Evolutionary conservation across 2,113 vertebrate species (phyloP), one percentile per base, ranked within the genome.

Genomic region (Lipophrys pholis): DNA sequence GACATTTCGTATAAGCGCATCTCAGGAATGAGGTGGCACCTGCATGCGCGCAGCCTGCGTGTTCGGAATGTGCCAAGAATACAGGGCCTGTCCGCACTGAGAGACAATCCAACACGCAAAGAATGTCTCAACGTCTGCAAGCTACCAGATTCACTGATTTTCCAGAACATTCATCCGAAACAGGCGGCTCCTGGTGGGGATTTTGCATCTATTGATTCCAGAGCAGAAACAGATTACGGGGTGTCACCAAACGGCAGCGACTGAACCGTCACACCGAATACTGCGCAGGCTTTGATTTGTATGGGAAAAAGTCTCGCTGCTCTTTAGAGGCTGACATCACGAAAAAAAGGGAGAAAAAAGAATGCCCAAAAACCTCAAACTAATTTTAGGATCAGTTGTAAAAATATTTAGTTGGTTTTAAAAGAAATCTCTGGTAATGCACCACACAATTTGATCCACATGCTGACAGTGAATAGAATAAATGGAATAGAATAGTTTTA

Each of bases 261-360:
- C 63, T 49, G 61, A 74, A 67, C 17, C 67, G 57, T 5, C 78
- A 70, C 88, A 83, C 81, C 74, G 77, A 65, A 76, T 6, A 42
- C 51, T 9, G 21, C 7, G 8, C 43, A 46, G 59, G 62, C 41
- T 30, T 55, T 52, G 70, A 82, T 76, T 78, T 82, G n/a, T 57
- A 21, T 76, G 82, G 51, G 58, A 77, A 81, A 39, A 35, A 30
- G 5, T 52, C 6, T 42, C 40, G 4, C 15, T 21, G 8, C 53
- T 62, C 58, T 65, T 61, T 39, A 35, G 42, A 57, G n/a, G n/a
- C 39, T 38, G 40, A 49, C 14, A 30, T 62, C 30, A 14, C 40
- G 7, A 40, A 1, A 41, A 16, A 55, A 43, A 39, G n/a, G n/a
- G n/a, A n/a, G n/a, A n/a, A n/a, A n/a, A n/a, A n/a, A n/a, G n/a